Evolutionary conservation across 2,888 invertebrate genomes (phyloP).

Genomic region (Anorthoa munda): DNA sequence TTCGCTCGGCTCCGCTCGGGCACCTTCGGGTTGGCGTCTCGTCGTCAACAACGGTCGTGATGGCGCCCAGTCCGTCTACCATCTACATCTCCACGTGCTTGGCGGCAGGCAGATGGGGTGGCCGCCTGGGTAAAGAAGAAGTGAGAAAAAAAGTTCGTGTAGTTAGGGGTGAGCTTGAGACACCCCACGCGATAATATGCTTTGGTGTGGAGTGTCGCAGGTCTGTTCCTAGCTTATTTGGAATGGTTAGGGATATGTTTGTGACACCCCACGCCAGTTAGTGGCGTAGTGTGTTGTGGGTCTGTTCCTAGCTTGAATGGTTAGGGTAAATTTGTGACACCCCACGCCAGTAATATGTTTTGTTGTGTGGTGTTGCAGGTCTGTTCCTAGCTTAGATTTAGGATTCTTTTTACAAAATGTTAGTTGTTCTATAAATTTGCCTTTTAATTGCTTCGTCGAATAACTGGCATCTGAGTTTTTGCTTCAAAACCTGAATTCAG

Average conservation of each 20-base stretch:
- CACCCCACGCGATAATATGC: neutral
- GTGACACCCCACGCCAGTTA: neutral
- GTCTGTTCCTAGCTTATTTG: neutral
- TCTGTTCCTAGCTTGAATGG: conserved; percentile 4
- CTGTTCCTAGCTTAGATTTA: conserved; percentile 7
- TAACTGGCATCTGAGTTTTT: no score
- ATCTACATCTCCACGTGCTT: conserved; percentile 95
- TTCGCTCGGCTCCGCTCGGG: conserved; percentile 91
- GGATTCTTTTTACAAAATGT: conserved; percentile 23
- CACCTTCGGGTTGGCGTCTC: conserved; percentile 93
- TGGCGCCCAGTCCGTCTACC: conserved; percentile 96
- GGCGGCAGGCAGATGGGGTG: conserved; percentile 95
- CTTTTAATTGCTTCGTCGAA: neutral
- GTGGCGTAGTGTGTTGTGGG: neutral
- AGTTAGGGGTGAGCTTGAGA: neutral
- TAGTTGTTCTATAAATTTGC: neutral
- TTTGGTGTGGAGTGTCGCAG: neutral
- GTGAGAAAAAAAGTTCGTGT: neutral
- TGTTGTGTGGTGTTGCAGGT: conserved; percentile 14
- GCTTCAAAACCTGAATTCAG: no score
- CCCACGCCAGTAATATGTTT: neutral
- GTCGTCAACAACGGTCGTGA: conserved; percentile 95
- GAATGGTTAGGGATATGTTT: neutral
- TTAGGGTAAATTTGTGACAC: neutral
- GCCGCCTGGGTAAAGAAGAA: conserved; percentile 92